phyloP scores from a whole-genome alignment of 2,888 invertebrate species.

The Argyresthia goedartella region DNA sequence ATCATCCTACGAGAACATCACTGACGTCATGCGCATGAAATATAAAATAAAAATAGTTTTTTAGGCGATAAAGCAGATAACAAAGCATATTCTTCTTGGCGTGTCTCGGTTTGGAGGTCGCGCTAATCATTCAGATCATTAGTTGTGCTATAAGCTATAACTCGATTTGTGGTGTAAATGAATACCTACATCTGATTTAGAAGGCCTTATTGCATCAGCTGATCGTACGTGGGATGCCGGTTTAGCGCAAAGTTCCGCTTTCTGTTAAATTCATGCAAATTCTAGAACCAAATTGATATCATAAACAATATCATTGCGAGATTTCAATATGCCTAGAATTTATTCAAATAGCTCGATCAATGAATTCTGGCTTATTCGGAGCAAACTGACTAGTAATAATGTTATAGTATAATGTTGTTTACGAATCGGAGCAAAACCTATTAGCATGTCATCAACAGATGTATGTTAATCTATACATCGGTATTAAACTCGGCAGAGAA shows the following conservation, averaged over 20 bases:
- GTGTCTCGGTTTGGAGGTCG: conserved; percentile 16
- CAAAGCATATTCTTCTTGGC: conserved; percentile 15
- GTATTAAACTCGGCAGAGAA: no score
- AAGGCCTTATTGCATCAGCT: conserved; percentile 24
- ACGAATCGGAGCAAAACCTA: no score
- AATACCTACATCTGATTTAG: conserved; percentile 13
- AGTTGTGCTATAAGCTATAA: conserved; percentile 9
- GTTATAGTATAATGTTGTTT: no score
- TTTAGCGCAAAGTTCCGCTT: conserved; percentile 18
- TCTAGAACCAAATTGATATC: neutral
- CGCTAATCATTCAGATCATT: conserved; percentile 19
- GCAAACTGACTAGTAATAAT: no score
- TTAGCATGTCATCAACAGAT: no score
- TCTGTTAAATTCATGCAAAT: conserved; percentile 10
- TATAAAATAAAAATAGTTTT: neutral
- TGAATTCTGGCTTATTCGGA: no score
- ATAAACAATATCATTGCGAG: neutral
- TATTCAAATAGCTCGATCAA: no score
- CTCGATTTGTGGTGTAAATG: conserved; percentile 7
- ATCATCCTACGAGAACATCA: neutral
- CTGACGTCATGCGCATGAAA: conserved; percentile 1
- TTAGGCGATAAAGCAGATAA: conserved; percentile 5
- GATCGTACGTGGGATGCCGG: conserved; percentile 15
- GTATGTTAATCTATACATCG: no score
- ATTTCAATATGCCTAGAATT: no score